A percentile compares a stretch with the other conserved stretches of the same genome.
Evolutionary conservation across 1,140 invertebrate genomes (phyloP).

Genomic region (Semibalanus balanoides): DNA sequence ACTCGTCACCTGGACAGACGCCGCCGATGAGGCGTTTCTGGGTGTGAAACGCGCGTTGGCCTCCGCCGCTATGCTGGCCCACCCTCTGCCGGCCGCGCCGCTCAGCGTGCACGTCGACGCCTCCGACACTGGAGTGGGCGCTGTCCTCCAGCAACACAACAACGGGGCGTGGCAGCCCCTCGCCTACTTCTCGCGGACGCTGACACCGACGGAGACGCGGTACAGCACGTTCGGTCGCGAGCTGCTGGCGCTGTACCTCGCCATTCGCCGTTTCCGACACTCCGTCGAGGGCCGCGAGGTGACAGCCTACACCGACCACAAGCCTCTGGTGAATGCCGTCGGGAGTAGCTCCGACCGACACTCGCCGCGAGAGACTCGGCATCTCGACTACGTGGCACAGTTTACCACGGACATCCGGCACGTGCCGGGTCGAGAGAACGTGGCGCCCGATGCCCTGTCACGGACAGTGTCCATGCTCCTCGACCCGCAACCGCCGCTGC

Average conservation of each 20-base stretch:
- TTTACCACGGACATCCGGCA: too few species aligned
- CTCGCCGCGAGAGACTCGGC: constrained; percentile 17
- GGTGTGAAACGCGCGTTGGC: constrained; percentile 10
- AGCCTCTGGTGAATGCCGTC: constrained; percentile 23
- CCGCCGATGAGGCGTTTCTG: constrained; percentile 16
- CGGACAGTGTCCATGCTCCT: constrained; percentile 10
- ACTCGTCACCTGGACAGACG: constrained; percentile 15
- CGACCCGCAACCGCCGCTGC: too few species aligned
- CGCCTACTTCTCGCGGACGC: constrained; percentile 14
- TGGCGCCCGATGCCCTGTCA: background rate
- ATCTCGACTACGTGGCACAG: too few species aligned
- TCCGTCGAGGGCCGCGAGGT: constrained; percentile 25
- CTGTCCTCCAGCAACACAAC: constrained; percentile 11
- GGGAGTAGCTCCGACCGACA: constrained; percentile 12
- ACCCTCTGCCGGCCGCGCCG: constrained; percentile 1
- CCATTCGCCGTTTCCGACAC: constrained; percentile 24
- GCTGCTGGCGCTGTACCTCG: constrained; percentile 21
- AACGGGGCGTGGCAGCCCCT: constrained; percentile 9
- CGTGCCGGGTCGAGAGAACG: too few species aligned
- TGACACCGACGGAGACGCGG: constrained; percentile 15
- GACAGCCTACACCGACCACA: constrained; percentile 24
- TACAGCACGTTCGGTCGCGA: constrained; percentile 20
- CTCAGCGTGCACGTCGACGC: constrained; percentile 13
- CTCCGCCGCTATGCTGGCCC: constrained; percentile 4
- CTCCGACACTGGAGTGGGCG: constrained; percentile 10